These are phyloP conservation scores for Melolontha melolontha DNA, from an alignment of 2,888 invertebrate genomes.

Conservation along the genomic window DNA sequence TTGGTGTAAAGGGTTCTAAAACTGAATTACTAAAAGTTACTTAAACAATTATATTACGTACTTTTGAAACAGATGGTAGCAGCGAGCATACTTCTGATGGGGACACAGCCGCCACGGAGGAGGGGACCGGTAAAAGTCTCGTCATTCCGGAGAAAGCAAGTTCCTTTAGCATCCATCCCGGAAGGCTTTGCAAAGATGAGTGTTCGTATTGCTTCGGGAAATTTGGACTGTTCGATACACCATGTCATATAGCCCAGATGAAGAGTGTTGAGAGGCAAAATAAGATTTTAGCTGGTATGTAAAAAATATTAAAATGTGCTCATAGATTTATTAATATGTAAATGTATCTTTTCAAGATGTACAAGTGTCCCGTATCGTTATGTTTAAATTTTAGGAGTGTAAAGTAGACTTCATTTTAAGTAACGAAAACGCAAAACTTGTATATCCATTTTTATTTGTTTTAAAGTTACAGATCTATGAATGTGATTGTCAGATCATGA, in stretches of 20 bases:
- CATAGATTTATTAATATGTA: too few species aligned
- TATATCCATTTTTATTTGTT: too few species aligned
- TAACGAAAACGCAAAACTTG: too few species aligned
- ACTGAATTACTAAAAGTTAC: too few species aligned
- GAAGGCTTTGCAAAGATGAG: constrained; percentile 83
- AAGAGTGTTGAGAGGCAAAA: constrained; percentile 85
- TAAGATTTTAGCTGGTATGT: constrained; percentile 81
- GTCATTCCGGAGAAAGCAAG: constrained; percentile 91
- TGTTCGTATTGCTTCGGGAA: constrained; percentile 90
- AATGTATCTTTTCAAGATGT: too few species aligned
- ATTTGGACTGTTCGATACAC: constrained; percentile 87
- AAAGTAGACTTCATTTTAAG: too few species aligned
- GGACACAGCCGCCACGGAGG: constrained; percentile 61
- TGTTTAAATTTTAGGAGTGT: too few species aligned
- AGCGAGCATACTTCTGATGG: constrained; percentile 65
- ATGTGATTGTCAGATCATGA: too few species aligned
- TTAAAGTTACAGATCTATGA: too few species aligned
- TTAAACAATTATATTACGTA: too few species aligned
- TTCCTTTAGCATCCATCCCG: constrained; percentile 88
- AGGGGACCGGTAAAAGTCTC: constrained; percentile 71
- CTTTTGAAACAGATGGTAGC: constrained; percentile 61
- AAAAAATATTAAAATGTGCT: constrained; percentile 1
- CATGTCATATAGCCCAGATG: constrained; percentile 88
- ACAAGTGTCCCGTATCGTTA: too few species aligned
- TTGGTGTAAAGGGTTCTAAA: too few species aligned